These are phyloP conservation scores for Glaucomys volans DNA, from an alignment of 2,113 vertebrate species.

Conservation along the genomic window DNA sequence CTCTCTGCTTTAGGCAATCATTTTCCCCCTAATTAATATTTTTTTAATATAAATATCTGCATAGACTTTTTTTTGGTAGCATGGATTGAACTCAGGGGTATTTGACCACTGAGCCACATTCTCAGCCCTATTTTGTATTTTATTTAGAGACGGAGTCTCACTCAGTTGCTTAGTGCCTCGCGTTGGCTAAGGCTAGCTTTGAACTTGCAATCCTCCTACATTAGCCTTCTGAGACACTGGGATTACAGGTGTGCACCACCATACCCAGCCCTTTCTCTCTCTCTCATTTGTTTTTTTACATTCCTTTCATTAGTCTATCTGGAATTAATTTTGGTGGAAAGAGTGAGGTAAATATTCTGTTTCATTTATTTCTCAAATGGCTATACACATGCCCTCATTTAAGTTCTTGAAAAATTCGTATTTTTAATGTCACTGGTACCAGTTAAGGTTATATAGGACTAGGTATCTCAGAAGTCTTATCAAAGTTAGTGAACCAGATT, in stretches of 20 bases:
- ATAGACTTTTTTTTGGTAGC: not conserved
- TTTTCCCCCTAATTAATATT: not conserved
- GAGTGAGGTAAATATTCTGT: not conserved
- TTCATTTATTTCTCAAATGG: not conserved
- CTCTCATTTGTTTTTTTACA: not conserved
- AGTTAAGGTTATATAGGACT: not conserved
- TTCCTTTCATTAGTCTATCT: not conserved
- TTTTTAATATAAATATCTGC: not conserved
- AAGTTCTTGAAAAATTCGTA: constrained; percentile 47
- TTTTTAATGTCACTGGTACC: constrained; percentile 14
- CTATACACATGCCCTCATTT: not conserved
- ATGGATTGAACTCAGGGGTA: no score
- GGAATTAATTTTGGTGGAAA: constrained; percentile 33
- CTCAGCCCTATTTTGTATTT: no score
- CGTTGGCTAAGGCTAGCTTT: no score
- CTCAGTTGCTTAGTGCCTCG: no score
- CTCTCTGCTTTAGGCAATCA: not conserved
- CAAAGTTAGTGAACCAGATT: not conserved
- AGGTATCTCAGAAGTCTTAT: not conserved
- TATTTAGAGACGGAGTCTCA: no score
- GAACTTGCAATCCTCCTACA: no score
- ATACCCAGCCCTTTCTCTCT: no score
- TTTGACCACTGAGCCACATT: no score
- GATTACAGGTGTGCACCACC: no score
- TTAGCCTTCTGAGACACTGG: no score